Conservation (phyloP, 1,140 invertebrate genomes). For the Ips typographus region DNA sequence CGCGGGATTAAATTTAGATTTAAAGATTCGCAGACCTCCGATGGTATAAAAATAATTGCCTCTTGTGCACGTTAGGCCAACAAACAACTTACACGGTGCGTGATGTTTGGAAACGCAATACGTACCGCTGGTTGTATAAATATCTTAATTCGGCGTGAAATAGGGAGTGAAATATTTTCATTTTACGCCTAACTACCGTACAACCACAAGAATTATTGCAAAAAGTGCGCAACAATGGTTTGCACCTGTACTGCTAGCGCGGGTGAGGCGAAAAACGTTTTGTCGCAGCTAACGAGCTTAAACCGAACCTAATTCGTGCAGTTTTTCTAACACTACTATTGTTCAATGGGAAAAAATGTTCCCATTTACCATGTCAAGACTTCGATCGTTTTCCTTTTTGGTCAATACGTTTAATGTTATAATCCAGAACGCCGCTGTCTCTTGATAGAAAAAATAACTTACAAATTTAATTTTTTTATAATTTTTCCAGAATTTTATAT, state of each 20-base stretch:
- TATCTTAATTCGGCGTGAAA: constrained; percentile 26
- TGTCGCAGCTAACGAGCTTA: constrained; percentile 10
- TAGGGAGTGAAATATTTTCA: constrained; percentile 24
- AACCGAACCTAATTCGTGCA: constrained; percentile 16
- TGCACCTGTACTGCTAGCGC: constrained; percentile 21
- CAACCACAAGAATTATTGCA: constrained; percentile 26
- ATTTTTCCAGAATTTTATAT: too few species aligned
- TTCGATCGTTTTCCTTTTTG: too few species aligned
- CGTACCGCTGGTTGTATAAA: constrained; percentile 19
- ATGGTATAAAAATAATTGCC: background rate
- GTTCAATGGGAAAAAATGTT: too few species aligned
- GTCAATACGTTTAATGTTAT: too few species aligned
- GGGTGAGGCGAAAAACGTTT: constrained; percentile 3
- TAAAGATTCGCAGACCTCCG: constrained; percentile 12
- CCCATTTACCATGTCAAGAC: too few species aligned
- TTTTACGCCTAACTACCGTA: constrained; percentile 26
- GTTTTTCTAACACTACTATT: background rate
- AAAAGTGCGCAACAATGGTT: constrained; percentile 27
- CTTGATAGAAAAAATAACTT: too few species aligned
- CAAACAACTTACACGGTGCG: background rate
- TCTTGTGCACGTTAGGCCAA: background rate
- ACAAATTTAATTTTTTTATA: too few species aligned
- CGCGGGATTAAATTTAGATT: constrained; percentile 33
- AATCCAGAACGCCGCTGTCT: too few species aligned
- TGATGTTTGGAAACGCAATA: background rate